phyloP scores from a whole-genome alignment of 1,140 invertebrate genomes.

The Dolichoris vasculosae region DNA sequence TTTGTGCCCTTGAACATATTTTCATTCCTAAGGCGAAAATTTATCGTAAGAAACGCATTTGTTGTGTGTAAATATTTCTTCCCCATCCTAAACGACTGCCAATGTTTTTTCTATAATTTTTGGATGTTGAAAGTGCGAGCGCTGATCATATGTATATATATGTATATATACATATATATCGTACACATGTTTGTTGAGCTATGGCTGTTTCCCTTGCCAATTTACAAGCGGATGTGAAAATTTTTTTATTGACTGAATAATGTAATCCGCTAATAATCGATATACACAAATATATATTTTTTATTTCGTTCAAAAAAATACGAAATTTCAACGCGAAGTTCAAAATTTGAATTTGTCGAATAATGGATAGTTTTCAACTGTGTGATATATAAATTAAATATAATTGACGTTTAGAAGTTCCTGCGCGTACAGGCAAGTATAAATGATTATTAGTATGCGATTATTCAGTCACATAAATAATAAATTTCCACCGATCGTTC shows the following conservation, averaged over 20 bases:
- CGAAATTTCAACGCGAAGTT: not conserved
- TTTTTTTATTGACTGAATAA: not conserved
- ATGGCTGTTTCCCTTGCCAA: not conserved
- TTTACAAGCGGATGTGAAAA: not conserved
- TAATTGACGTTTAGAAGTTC: not conserved
- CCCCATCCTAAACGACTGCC: not conserved
- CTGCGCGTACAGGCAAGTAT: not conserved
- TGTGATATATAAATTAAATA: not conserved
- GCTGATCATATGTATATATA: not conserved
- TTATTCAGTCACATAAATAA: constrained; percentile 17
- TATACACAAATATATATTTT: not conserved
- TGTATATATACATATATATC: not conserved
- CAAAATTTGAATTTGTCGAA: not conserved
- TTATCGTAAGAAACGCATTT: constrained; percentile 14
- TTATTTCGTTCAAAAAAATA: not conserved
- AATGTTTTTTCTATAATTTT: constrained; percentile 31
- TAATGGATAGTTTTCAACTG: not conserved
- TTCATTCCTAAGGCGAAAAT: constrained; percentile 7
- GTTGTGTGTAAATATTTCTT: constrained; percentile 50
- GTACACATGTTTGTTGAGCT: not conserved
- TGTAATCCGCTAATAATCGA: not conserved
- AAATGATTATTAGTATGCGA: not conserved
- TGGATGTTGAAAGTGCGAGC: not conserved
- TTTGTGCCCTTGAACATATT: not conserved
- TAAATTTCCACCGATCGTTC: constrained; percentile 11